Evolutionary conservation across 2,888 invertebrate genomes (phyloP), one percentile per base, ranked within the genome.

Genomic region (Drosophila nr. fundita): DNA sequence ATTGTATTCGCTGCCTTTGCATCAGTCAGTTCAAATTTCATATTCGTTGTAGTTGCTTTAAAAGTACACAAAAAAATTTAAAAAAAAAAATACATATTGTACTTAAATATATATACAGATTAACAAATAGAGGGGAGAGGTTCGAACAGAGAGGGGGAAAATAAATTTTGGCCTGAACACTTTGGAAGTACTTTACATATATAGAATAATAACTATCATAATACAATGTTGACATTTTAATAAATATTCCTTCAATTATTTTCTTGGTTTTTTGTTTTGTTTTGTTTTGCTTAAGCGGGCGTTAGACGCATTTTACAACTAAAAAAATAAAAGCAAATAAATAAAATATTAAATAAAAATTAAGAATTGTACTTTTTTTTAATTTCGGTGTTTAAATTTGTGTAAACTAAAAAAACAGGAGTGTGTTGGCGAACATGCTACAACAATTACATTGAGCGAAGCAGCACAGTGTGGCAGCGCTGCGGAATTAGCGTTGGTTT

Each of bases 111-210:
- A 66, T 70, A 70, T 52, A 52, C 11, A 42, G 75, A 48, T 52
- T 53, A 58, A 66, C 49, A 64, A 59, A 57, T 45, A 61, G 34
- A 11, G 48, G 29, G 3, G 29, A 4, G 4, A 4, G 21, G 45
- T 13, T 13, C 21, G 15, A 45, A 45, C 21, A n/a, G 4, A 49
- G 27, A 24, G 58, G 42, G 63, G 40, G 57, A 24, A 58, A 71
- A 59, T 87, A 74, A 84, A 79, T 87, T 90, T 90, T 87, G 87
- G 87, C 87, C 87, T 87, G 90, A 90, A 87, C 90, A 87, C 87
- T 87, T 87, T 87, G 87, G 87, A 87, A 90, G 90, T 82, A 73
- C 81, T 68, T 68, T 71, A 72, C 34, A 57, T 13, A 66, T 45
- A 62, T 49, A 27, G 18, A 54, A 36, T 68, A 76, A 42, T 53